Evolutionary conservation across 2,113 vertebrate genomes (phyloP).

Genomic region (Callospermophilus lateralis): DNA sequence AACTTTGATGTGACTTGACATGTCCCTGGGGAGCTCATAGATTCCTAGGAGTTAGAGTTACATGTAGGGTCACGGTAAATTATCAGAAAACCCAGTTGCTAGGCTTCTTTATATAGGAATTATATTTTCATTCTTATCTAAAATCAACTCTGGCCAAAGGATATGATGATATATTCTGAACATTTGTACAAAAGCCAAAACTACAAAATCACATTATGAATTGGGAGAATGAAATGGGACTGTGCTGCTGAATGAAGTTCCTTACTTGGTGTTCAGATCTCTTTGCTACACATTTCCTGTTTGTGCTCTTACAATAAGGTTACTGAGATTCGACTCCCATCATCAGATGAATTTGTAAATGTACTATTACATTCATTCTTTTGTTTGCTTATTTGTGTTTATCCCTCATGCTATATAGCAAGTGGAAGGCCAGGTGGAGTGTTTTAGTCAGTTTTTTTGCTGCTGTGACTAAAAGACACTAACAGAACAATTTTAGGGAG

Average conservation of each 20-base stretch:
- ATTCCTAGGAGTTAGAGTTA: not conserved
- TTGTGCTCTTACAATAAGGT: slow-evolving; percentile 4
- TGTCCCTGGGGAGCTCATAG: not conserved
- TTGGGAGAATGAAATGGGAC: not conserved
- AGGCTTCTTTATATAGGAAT: not conserved
- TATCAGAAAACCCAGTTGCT: not conserved
- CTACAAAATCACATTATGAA: not conserved
- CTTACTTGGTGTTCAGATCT: not conserved
- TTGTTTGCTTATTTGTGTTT: not conserved
- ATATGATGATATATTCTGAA: slow-evolving; percentile 22
- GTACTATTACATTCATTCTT: not conserved
- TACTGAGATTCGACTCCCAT: not conserved
- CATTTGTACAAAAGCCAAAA: not conserved
- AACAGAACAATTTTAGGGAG: no score
- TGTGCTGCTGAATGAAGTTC: not conserved
- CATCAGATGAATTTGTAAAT: not conserved
- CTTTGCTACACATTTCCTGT: not conserved
- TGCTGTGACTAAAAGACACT: no score
- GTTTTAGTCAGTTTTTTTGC: no score
- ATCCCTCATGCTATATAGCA: not conserved
- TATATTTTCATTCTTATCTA: slow-evolving; percentile 23
- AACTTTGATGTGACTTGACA: not conserved
- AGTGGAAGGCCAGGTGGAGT: not conserved
- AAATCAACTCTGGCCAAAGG: slow-evolving; percentile 33
- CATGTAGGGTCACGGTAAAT: not conserved